These are phyloP conservation scores for Eleutherodactylus coqui DNA, from an alignment of 2,797 vertebrate species.

Conservation along the genomic window DNA sequence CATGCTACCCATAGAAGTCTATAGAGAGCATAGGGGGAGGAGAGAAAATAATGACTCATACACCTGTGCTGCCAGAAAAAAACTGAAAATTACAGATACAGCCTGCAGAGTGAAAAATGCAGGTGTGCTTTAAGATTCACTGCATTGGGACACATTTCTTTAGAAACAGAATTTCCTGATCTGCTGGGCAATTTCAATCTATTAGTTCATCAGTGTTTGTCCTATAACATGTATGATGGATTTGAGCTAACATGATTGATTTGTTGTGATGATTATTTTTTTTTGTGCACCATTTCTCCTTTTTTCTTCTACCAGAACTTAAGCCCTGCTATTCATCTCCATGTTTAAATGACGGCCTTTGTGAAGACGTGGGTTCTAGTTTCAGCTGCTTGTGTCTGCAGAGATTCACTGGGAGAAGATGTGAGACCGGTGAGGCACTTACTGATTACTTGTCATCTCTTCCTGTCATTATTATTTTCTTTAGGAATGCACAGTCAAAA, in stretches of 20 bases:
- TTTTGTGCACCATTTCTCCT: not conserved
- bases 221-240: too few relatives aligned
- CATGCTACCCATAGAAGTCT: too few relatives aligned
- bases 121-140: not conserved
- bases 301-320: constrained; percentile 28
- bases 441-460: not conserved
- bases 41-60: too few relatives aligned
- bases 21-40: too few relatives aligned
- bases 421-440: constrained; percentile 73
- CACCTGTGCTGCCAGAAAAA: too few relatives aligned
- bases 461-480: not conserved
- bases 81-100: too few relatives aligned
- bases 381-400: constrained; percentile 69
- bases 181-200: not conserved
- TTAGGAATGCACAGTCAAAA: not conserved
- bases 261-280: not conserved
- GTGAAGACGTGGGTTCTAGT: constrained; percentile 66
- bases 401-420: constrained; percentile 70
- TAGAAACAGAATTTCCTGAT: not conserved
- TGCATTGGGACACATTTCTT: not conserved
- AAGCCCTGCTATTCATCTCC: constrained; percentile 48
- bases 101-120: too few relatives aligned
- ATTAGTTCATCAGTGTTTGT: not conserved
- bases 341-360: constrained; percentile 69
- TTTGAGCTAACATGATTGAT: not conserved